Conservation (phyloP, 1,140 invertebrate species). For the Solenopsis invicta region DNA sequence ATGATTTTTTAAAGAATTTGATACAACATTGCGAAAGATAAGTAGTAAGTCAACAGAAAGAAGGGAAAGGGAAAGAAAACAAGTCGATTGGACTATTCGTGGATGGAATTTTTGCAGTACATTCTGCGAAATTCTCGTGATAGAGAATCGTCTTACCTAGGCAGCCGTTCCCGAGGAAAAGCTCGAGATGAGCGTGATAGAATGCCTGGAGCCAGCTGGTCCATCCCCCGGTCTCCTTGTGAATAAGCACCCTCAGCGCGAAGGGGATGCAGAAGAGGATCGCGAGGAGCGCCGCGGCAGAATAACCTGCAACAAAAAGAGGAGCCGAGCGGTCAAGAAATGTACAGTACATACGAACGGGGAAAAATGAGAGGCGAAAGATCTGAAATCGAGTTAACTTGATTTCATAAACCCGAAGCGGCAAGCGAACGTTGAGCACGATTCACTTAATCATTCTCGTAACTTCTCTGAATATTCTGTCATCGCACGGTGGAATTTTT, state of each 20-base stretch:
- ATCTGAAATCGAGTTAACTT: slow-evolving; percentile 20
- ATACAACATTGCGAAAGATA: too few species aligned
- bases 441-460: slow-evolving; percentile 51
- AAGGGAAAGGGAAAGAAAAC: not conserved
- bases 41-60: too few species aligned
- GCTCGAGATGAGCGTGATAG: slow-evolving; percentile 92
- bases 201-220: slow-evolving; percentile 89
- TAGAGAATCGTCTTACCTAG: slow-evolving; percentile 86
- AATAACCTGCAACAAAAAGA: slow-evolving; percentile 88
- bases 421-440: slow-evolving; percentile 13
- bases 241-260: slow-evolving; percentile 90
- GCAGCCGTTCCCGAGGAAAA: slow-evolving; percentile 92
- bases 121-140: not conserved
- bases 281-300: slow-evolving; percentile 90
- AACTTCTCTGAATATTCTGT: slow-evolving; percentile 42
- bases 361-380: not conserved
- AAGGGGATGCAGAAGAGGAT: slow-evolving; percentile 92
- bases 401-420: slow-evolving; percentile 47
- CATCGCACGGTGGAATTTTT: slow-evolving; percentile 21
- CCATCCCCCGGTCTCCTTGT: slow-evolving; percentile 90
- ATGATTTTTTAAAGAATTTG: too few species aligned
- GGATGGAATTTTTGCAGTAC: not conserved
- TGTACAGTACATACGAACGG: not conserved
- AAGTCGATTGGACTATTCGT: not conserved
- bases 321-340: slow-evolving; percentile 3